Percentiles rank a stretch among this genome's conserved stretches.
Evolutionary conservation across 2,113 vertebrate genomes (phyloP).

Genomic region (Chaetura pelagica): DNA sequence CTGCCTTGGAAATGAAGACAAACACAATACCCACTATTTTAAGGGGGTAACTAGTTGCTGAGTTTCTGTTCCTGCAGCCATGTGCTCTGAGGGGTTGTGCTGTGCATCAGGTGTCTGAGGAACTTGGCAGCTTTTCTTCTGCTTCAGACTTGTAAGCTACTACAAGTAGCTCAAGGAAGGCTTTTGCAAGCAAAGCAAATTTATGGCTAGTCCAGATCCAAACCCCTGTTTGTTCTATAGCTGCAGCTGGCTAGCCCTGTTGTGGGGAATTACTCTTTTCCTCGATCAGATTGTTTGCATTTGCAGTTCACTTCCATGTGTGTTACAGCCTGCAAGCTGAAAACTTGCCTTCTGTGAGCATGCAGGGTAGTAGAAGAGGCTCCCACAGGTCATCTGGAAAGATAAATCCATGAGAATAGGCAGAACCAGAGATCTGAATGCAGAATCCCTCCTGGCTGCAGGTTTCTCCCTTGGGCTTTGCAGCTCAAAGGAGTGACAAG

Average conservation of each 20-base stretch:
- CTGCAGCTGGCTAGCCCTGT: neutral
- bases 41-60: neutral
- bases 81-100: neutral
- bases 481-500: accelerated
- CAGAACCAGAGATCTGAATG: neutral
- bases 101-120: neutral
- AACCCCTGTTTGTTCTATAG: neutral
- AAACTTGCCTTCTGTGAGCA: neutral
- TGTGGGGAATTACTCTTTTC: neutral
- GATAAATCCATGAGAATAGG: neutral
- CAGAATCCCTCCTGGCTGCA: neutral
- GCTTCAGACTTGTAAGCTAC: neutral
- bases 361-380: neutral
- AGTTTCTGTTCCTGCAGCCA: neutral
- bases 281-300: neutral
- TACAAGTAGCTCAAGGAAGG: neutral
- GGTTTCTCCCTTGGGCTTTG: neutral
- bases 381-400: neutral
- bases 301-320: neutral
- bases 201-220: neutral
- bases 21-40: neutral
- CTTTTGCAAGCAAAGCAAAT: neutral
- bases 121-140: neutral
- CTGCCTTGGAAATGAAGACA: neutral
- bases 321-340: neutral